Conservation (phyloP, 2,888 invertebrate species). For the Eupithecia vulgata region DNA sequence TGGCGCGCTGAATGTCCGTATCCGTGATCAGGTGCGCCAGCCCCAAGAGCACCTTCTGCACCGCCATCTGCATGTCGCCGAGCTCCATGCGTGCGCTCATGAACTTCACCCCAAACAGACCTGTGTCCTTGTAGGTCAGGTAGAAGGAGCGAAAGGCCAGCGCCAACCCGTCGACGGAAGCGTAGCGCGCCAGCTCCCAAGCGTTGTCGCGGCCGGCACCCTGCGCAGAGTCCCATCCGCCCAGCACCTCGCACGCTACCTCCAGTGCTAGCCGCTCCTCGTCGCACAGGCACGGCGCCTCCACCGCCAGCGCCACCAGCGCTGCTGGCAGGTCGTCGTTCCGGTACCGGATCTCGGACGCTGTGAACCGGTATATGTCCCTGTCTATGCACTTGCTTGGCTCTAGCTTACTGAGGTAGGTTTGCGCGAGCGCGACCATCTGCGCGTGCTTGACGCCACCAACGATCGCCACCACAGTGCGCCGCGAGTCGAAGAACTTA, state of each 20-base stretch:
- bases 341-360: background rate
- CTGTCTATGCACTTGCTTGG: constrained; percentile 80
- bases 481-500: constrained; percentile 85
- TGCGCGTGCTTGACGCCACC: constrained; percentile 95
- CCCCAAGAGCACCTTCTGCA: background rate
- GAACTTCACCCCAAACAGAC: constrained; percentile 6
- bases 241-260: constrained; percentile 46
- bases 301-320: background rate
- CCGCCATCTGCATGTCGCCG: background rate
- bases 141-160: constrained; percentile 2
- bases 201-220: background rate
- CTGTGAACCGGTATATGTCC: constrained; percentile 89
- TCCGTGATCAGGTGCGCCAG: background rate
- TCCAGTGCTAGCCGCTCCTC: background rate
- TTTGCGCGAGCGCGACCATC: constrained; percentile 89
- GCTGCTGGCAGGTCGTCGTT: background rate
- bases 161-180: background rate
- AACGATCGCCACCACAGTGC: constrained; percentile 96
- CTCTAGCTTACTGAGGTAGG: constrained; percentile 86
- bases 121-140: background rate
- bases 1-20: constrained; percentile 33
- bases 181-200: background rate
- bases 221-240: constrained; percentile 17
- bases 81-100: background rate
- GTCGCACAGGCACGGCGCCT: background rate